Evolutionary conservation across 1,140 invertebrate genomes (phyloP), one percentile per base, ranked within the genome.

Genomic region (Drosophila repletoides): DNA sequence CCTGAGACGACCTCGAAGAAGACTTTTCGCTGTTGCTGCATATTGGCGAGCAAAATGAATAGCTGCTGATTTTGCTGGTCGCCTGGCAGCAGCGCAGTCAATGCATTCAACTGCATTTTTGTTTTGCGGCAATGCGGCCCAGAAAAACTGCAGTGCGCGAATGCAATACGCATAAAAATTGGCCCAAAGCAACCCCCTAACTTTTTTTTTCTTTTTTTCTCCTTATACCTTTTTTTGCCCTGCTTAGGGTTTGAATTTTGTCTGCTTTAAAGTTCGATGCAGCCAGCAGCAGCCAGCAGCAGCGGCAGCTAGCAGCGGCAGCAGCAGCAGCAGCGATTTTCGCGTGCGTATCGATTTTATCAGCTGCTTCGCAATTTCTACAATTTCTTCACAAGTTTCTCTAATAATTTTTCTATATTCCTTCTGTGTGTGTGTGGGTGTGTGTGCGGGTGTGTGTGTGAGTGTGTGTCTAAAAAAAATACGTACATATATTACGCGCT

Each of bases 101-200:
- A 59, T 75, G 80, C 80, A 84, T 76, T 86, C 71, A 43, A 72
- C 75, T 84, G 80, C 80, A 84, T 80, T 84, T 84, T 76, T 76
- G 56, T 86, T 52, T 52, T 67, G 61, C 65, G 43, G n/a, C 31
- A n/a, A n/a, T 36, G 56, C 10, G 40, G 41, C 43, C 24, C 49
- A 36, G 58, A 77, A 71, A 63, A 70, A 60, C 33, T 72, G 69
- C 69, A 72, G 17, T 31, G 12, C 46, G 40, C 60, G 49, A 72
- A 45, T 55, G 31, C 72, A 58, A 12, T 36, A 65, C 65, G 48
- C 69, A 75, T 48, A 66, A 45, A 52, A 51, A 38, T 40, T 4
- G 14, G 22, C 33, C 34, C n/a, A n/a, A n/a, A n/a, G n/a, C n/a
- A n/a, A 52, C 21, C 19, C 12, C n/a, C 14, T 10, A 22, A 19